A percentile compares a stretch with the other conserved stretches of the same genome.
Evolutionary conservation across 2,888 invertebrate genomes (phyloP).

Genomic region (Conops quadrifasciatus): DNA sequence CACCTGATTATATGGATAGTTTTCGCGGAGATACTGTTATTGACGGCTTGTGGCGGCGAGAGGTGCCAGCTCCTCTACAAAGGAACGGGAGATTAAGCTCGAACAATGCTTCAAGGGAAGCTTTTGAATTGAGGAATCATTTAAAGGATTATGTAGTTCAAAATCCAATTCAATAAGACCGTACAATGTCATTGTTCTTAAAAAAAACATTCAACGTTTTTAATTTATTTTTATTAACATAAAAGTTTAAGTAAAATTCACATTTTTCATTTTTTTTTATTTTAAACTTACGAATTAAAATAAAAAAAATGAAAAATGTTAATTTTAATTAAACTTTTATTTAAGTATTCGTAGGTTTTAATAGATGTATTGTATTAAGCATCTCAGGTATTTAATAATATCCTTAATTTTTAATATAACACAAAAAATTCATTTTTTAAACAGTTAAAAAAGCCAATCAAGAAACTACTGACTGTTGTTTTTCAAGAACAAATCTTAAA

Average conservation of each 20-base stretch:
- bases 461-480: neutral
- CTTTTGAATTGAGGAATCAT: slow-evolving; percentile 38
- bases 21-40: slow-evolving; percentile 36
- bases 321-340: no score
- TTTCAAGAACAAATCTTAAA: neutral
- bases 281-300: no score
- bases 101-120: slow-evolving; percentile 38
- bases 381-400: no score
- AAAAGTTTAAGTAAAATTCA: no score
- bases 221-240: no score
- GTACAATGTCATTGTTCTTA: no score
- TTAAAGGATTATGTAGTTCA: slow-evolving; percentile 36
- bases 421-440: neutral
- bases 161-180: neutral
- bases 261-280: no score
- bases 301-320: no score
- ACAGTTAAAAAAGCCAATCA: neutral
- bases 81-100: slow-evolving; percentile 33
- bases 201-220: no score
- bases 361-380: no score
- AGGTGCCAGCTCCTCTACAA: slow-evolving; percentile 29
- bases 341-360: no score
- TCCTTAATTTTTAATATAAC: no score
- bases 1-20: slow-evolving; percentile 37
- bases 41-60: slow-evolving; percentile 37